These are phyloP conservation scores for Hemicrepidius hirtus DNA, from an alignment of 2,888 invertebrate genomes.

Conservation along the genomic window DNA sequence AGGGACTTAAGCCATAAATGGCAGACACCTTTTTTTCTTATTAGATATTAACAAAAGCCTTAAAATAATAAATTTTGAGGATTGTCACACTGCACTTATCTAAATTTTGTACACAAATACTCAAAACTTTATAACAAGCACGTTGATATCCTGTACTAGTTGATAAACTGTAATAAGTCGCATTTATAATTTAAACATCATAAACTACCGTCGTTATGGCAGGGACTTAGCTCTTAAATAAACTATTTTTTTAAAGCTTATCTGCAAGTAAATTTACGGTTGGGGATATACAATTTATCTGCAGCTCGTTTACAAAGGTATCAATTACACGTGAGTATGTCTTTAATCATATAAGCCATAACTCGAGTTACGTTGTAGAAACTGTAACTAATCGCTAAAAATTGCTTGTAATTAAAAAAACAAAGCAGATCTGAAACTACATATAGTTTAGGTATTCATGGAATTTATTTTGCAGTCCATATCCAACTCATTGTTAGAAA, in stretches of 20 bases:
- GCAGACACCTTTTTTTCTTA: background rate
- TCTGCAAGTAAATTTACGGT: slow-evolving; percentile 6
- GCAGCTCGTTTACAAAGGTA: background rate
- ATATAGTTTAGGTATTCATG: background rate
- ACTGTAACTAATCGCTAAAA: background rate
- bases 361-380: background rate
- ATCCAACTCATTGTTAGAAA: too few species aligned
- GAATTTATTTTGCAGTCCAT: too few species aligned
- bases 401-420: background rate
- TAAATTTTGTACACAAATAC: slow-evolving; percentile 1
- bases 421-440: background rate
- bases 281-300: slow-evolving; percentile 1
- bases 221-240: slow-evolving; percentile 10
- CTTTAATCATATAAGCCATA: background rate
- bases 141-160: background rate
- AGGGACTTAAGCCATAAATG: background rate
- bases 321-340: slow-evolving; percentile 6
- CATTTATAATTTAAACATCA: slow-evolving; percentile 9
- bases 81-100: too few species aligned
- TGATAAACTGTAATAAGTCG: slow-evolving; percentile 8
- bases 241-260: slow-evolving; percentile 11
- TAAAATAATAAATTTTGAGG: background rate
- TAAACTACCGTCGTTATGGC: slow-evolving; percentile 4
- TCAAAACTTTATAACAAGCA: slow-evolving; percentile 7
- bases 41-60: background rate